These are phyloP conservation scores for Aleiodes leptofemur DNA, from an alignment of 2,888 invertebrate species.

Conservation along the genomic window DNA sequence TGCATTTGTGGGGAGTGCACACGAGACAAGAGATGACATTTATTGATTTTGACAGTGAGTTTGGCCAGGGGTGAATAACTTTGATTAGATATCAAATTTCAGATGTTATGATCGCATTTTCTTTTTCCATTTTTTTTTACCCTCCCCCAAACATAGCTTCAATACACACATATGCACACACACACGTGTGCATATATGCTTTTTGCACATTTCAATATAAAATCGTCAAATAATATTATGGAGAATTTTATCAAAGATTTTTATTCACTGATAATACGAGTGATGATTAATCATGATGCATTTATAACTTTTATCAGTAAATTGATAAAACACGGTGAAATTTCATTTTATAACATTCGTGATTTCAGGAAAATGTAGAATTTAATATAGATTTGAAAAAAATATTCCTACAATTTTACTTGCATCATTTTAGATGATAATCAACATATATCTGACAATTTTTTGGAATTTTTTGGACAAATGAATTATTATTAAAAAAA, in stretches of 20 bases:
- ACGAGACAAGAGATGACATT: constrained; percentile 32
- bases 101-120: constrained; percentile 1
- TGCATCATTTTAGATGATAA: too few species aligned
- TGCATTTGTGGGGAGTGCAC: constrained; percentile 1
- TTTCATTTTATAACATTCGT: background rate
- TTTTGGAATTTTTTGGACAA: too few species aligned
- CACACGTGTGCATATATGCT: background rate
- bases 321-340: constrained; percentile 18
- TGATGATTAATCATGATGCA: constrained; percentile 14
- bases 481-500: too few species aligned
- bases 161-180: too few species aligned
- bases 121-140: background rate
- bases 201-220: background rate
- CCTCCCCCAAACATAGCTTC: background rate
- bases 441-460: too few species aligned
- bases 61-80: constrained; percentile 26
- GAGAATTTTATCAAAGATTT: constrained; percentile 14
- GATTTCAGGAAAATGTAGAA: background rate
- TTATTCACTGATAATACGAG: constrained; percentile 1
- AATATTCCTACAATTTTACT: background rate
- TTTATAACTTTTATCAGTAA: constrained; percentile 12
- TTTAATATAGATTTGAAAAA: too few species aligned
- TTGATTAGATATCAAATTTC: constrained; percentile 35
- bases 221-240: constrained; percentile 1
- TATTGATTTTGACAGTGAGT: constrained; percentile 31